phyloP scores from a whole-genome alignment of 37 sponge, comb jelly and placozoan species.

The Beroe ovata region DNA sequence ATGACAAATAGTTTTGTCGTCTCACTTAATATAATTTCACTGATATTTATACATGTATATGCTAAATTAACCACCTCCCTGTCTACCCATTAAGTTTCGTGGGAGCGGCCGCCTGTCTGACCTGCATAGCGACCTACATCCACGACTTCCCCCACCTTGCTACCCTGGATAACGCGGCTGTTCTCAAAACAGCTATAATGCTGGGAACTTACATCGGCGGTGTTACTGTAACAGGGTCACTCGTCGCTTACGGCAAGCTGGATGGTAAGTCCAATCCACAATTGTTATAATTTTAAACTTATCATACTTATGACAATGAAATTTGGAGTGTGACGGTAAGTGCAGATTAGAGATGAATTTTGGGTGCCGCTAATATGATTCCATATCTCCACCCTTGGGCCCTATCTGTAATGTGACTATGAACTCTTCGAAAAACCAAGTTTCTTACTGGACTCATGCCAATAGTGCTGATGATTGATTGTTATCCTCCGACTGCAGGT shows the following conservation, averaged over 20 bases:
- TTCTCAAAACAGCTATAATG: conserved; percentile 79
- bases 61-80: background rate
- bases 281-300: too few species aligned
- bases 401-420: too few species aligned
- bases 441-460: too few species aligned
- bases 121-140: conserved; percentile 87
- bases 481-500: background rate
- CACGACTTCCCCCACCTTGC: conserved; percentile 83
- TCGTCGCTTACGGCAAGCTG: conserved; percentile 89
- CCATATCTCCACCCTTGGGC: too few species aligned
- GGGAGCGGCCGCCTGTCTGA: conserved; percentile 88
- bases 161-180: conserved; percentile 74
- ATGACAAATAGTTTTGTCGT: too few species aligned
- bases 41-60: background rate
- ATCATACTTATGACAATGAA: too few species aligned
- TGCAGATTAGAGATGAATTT: too few species aligned
- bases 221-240: conserved; percentile 92
- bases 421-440: too few species aligned
- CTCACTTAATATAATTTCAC: too few species aligned
- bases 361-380: too few species aligned
- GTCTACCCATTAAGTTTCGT: too few species aligned
- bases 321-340: conserved; percentile 85
- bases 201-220: conserved; percentile 92
- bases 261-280: conserved; percentile 81
- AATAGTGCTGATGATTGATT: too few species aligned